Evolutionary conservation across 2,113 vertebrate genomes (phyloP).

Genomic region (Condylura cristata): DNA sequence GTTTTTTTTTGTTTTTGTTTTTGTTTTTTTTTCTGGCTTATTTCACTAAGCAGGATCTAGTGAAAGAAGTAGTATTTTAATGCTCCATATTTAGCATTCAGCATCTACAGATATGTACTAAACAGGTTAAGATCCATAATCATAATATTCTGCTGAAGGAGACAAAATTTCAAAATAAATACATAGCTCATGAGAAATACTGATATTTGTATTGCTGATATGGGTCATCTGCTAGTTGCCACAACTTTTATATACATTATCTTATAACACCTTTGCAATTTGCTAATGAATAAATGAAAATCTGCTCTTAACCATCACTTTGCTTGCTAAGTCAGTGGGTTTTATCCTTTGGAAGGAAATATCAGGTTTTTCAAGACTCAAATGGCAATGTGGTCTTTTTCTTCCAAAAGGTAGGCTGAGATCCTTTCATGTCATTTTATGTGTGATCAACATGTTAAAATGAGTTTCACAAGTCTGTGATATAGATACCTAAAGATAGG

Average conservation of each 20-base stretch:
- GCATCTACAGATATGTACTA: neutral
- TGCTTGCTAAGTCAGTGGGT: neutral
- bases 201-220: neutral
- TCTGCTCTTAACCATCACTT: neutral
- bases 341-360: neutral
- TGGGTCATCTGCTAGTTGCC: neutral
- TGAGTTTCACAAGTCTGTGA: neutral
- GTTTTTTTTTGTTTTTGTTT: too few relatives aligned
- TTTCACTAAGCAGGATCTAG: too few relatives aligned
- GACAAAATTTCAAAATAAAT: neutral
- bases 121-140: neutral
- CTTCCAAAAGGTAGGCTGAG: neutral
- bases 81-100: neutral
- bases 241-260: neutral
- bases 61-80: constrained; percentile 17
- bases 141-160: neutral
- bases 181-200: neutral
- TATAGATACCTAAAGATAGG: constrained; percentile 15
- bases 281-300: neutral
- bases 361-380: neutral
- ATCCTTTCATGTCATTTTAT: constrained; percentile 15
- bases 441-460: neutral
- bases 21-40: too few relatives aligned
- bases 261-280: neutral
- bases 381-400: neutral